Conservation (phyloP, 2,888 invertebrate genomes). For the Flexamia atlantica region DNA sequence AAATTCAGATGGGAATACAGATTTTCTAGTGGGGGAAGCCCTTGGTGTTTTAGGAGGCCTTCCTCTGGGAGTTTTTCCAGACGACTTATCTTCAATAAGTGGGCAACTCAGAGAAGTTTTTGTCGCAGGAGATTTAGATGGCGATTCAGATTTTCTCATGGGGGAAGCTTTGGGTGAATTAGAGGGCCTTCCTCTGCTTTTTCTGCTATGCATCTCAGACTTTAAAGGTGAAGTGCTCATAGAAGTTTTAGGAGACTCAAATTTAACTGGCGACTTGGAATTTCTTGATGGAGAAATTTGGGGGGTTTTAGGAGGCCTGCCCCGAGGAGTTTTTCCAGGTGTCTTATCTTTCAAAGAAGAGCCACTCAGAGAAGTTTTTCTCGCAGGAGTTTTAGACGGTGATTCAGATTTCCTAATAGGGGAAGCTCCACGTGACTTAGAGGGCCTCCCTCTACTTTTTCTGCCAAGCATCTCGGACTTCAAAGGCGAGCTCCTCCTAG, state of each 20-base stretch:
- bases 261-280: not conserved
- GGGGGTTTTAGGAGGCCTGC: constrained; percentile 8
- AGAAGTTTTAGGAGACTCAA: not conserved
- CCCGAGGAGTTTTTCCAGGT: not conserved
- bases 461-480: not conserved
- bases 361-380: not conserved
- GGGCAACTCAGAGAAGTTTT: no score
- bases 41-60: constrained; percentile 10
- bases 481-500: not conserved
- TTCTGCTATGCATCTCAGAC: not conserved
- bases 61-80: not conserved
- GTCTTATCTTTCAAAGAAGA: not conserved
- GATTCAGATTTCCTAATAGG: not conserved
- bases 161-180: not conserved
- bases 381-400: not conserved
- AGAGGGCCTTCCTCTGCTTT: not conserved
- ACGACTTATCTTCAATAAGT: not conserved
- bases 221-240: not conserved
- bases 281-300: not conserved
- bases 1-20: no score
- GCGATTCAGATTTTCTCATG: not conserved
- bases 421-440: not conserved
- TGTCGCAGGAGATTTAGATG: not conserved
- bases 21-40: not conserved
- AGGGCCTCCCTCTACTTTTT: not conserved